Conservation (phyloP, 2,113 vertebrate genomes). For the Cynopterus brachyotis region DNA sequence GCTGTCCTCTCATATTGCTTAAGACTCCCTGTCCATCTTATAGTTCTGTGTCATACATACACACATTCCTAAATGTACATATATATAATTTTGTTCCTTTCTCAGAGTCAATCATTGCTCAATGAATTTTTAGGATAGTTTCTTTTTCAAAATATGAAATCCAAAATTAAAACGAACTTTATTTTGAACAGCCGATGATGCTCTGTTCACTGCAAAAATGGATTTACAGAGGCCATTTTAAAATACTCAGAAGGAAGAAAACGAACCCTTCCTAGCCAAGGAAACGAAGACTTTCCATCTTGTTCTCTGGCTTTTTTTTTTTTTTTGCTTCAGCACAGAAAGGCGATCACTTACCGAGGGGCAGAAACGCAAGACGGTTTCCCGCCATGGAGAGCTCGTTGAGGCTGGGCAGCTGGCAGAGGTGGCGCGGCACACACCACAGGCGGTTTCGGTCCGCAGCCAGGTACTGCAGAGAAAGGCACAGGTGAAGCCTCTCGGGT, state of each 20-base stretch:
- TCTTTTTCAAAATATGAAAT: not conserved
- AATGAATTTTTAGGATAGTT: not conserved
- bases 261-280: not conserved
- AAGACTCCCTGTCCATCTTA: not conserved
- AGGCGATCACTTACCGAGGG: conserved; percentile 87
- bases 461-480: conserved; percentile 94
- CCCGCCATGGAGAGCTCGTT: conserved; percentile 97
- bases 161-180: not conserved
- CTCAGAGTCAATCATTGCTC: not conserved
- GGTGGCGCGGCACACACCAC: conserved; percentile 91
- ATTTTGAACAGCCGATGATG: not conserved
- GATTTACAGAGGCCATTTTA: not conserved
- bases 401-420: conserved; percentile 95
- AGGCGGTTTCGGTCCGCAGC: conserved; percentile 94
- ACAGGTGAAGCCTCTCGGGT: conserved; percentile 92
- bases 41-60: too few relatives aligned
- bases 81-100: not conserved
- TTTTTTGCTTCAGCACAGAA: not conserved
- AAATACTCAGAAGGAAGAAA: not conserved
- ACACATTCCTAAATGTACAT: too few relatives aligned
- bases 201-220: not conserved
- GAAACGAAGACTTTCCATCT: not conserved
- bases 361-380: conserved; percentile 92
- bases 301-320: not conserved
- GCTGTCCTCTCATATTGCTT: not conserved